Evolutionary conservation across 2,113 vertebrate species (phyloP).

Genomic region (Platycercus adscitus): DNA sequence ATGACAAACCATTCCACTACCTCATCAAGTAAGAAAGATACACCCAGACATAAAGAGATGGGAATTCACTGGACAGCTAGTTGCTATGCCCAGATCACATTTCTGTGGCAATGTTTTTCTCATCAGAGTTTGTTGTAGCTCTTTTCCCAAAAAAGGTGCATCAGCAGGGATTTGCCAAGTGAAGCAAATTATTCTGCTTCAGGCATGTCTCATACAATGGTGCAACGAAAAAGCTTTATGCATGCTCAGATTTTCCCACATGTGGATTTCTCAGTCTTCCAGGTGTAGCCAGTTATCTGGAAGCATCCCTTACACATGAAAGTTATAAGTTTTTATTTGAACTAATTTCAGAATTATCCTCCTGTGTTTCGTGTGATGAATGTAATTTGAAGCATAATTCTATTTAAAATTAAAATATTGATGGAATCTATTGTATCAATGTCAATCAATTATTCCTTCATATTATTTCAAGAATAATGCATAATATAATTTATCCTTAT

Average conservation of each 20-base stretch:
- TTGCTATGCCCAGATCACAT: neutral
- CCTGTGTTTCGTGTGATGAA: neutral
- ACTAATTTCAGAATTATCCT: neutral
- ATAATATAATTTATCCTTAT: neutral
- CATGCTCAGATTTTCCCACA: neutral
- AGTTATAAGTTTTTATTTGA: neutral
- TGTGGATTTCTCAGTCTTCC: neutral
- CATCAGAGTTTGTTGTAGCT: neutral
- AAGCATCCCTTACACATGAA: neutral
- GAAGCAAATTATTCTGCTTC: neutral
- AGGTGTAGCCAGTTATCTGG: neutral
- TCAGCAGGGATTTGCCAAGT: neutral
- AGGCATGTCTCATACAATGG: neutral
- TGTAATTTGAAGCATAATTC: neutral
- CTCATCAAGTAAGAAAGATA: neutral
- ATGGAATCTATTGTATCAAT: neutral
- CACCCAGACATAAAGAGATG: neutral
- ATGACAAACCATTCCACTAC: neutral
- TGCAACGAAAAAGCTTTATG: neutral
- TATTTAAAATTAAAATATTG: slow-evolving; percentile 42
- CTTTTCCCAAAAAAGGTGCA: neutral
- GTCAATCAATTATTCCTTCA: slow-evolving; percentile 14
- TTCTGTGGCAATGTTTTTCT: neutral
- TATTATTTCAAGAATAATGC: neutral
- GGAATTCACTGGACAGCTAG: neutral